These are phyloP conservation scores for Drosophila lutescens DNA, from an alignment of 2,888 invertebrate genomes.

Conservation along the genomic window DNA sequence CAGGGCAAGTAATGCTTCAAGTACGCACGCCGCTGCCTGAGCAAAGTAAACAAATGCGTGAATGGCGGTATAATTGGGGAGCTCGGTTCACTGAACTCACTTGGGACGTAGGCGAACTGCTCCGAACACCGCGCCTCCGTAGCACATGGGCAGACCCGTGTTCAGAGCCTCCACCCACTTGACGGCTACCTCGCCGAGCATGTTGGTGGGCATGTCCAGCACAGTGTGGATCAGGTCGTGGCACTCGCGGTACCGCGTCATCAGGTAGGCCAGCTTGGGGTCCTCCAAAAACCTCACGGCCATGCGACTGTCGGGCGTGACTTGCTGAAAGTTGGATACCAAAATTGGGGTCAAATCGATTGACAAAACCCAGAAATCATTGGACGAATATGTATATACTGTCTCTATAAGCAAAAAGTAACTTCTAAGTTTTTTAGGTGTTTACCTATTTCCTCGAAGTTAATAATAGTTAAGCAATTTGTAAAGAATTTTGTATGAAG, in stretches of 20 bases:
- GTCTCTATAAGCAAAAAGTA: too few relatives aligned
- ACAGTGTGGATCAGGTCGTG: slow-evolving; percentile 97
- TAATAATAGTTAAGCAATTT: too few relatives aligned
- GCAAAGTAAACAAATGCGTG: slow-evolving; percentile 21
- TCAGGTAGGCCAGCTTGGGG: slow-evolving; percentile 94
- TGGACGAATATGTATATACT: too few relatives aligned
- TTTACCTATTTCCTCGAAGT: too few relatives aligned
- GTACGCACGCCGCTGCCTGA: slow-evolving; percentile 90
- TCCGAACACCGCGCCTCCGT: slow-evolving; percentile 96
- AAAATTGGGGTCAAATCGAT: neutral
- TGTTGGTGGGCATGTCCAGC: slow-evolving; percentile 96
- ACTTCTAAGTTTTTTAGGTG: too few relatives aligned
- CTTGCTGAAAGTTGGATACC: slow-evolving; percentile 85
- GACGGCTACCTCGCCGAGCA: slow-evolving; percentile 96
- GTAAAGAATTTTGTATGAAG: too few relatives aligned
- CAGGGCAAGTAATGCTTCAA: slow-evolving; percentile 92
- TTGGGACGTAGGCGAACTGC: slow-evolving; percentile 93
- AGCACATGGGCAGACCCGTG: slow-evolving; percentile 97
- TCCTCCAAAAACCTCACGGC: slow-evolving; percentile 97
- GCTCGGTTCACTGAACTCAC: slow-evolving; percentile 60
- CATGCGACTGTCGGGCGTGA: slow-evolving; percentile 95
- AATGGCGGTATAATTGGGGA: slow-evolving; percentile 4
- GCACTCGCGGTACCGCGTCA: slow-evolving; percentile 98
- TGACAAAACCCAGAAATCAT: neutral
- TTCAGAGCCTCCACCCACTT: slow-evolving; percentile 99